Evolutionary conservation across 2,113 vertebrate species (phyloP), one percentile per base, ranked within the genome.

Genomic region (Halcyon malimbica): DNA sequence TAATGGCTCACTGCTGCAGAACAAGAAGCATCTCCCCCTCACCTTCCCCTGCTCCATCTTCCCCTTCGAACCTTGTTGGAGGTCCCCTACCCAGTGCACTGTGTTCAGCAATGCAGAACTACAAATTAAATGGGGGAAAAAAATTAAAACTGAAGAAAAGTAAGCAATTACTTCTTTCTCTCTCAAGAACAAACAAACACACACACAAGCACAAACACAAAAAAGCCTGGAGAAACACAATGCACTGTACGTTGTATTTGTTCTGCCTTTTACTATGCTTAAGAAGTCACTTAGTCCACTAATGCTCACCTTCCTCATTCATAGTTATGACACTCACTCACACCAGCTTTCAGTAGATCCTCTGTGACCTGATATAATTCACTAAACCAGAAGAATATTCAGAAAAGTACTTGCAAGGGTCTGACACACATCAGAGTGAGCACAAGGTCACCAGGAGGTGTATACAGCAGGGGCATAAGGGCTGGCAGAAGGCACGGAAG

Each of bases 231-330:
- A 65, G 41, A 35, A 83, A 39, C n/a, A 69, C 44, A 20, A 2
- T 6, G 16, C 18, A n/a, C 31, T 10, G 16, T 4, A 7, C 2
- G 0, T 13, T 86, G 35, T 76, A 46, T 87, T 83, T 93, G 67
- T 62, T 93, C 68, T 69, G 63, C 37, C 93, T 93, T 90, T 74
- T 59, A 46, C 44, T 23, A 41, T 8, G 71, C 82, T 86, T 73
- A 67, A 50, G 80, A 93, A 85, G 82, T 86, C 86, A 87, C 85
- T 92, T 59, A 60, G 76, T 53, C 84, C 90, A 74, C 90, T 92
- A 74, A 94, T 57, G 68, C 73, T 94, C 89, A 90, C 91, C 93
- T 94, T 92, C 70, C 73, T 94, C 35, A 6, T 48, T 75, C 71
- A 10, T 5, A 25, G 37, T 46, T 46, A 20, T 5, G 29, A 5